phyloP scores from a whole-genome alignment of 2,888 invertebrate species.

The Acanthosepion pharaonis region DNA sequence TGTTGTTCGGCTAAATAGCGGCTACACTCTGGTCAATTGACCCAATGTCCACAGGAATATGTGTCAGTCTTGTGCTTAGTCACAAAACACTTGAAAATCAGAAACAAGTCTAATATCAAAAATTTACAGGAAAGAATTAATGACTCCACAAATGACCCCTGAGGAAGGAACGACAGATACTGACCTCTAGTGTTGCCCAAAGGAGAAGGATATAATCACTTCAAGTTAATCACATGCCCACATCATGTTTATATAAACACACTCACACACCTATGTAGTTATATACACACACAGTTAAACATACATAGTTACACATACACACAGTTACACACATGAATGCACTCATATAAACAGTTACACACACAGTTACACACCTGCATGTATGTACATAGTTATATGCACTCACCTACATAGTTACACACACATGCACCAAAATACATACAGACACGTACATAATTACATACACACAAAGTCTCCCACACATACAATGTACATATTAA shows the following conservation, averaged over 20 bases:
- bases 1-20: not conserved
- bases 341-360: not conserved
- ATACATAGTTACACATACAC: not conserved
- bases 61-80: not conserved
- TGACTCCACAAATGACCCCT: not conserved
- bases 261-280: not conserved
- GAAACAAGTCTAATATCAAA: not conserved
- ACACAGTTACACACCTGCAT: not conserved
- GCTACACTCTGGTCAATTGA: not conserved
- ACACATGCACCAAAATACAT: too few species aligned
- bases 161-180: not conserved
- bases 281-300: not conserved
- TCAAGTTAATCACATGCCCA: not conserved
- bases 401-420: too few species aligned
- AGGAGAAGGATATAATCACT: not conserved
- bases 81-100: not conserved
- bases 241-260: too few species aligned
- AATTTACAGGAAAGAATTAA: constrained; percentile 22
- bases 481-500: too few species aligned
- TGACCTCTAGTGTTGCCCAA: not conserved
- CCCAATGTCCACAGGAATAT: not conserved
- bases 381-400: not conserved
- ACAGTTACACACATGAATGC: not conserved
- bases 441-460: too few species aligned
- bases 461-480: too few species aligned